Evolutionary conservation across 2,113 vertebrate species (phyloP).

Genomic region (western clawed frog (Xenopus tropicalis)): DNA sequence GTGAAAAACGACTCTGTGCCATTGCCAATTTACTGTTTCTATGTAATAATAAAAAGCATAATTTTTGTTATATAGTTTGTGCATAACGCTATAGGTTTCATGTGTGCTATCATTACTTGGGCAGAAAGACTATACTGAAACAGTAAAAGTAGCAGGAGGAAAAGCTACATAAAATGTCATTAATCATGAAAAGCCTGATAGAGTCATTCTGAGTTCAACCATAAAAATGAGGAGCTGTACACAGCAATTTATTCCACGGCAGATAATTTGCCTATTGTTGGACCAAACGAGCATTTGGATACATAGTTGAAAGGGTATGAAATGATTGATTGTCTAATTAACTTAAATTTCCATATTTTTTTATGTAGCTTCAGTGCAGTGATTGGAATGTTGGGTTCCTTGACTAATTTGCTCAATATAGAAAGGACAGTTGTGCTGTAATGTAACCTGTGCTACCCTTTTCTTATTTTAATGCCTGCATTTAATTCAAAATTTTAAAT

Average conservation of each 20-base stretch:
- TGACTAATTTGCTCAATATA: slow-evolving; percentile 20
- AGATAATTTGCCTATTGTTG: slow-evolving; percentile 28
- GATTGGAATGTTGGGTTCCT: not conserved
- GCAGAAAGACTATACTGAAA: no score
- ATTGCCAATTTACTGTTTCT: no score
- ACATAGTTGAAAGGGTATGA: not conserved
- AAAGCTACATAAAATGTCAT: not conserved
- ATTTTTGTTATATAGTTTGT: no score
- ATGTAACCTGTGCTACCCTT: not conserved
- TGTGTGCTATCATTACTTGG: no score
- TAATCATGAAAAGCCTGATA: not conserved
- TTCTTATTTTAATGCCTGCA: not conserved
- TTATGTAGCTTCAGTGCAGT: not conserved
- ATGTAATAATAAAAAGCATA: no score
- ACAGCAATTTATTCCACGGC: slow-evolving; percentile 5
- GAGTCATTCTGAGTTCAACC: slow-evolving; percentile 23
- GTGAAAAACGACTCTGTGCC: no score
- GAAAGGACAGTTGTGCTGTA: not conserved
- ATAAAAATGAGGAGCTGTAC: slow-evolving; percentile 10
- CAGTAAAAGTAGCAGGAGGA: no score
- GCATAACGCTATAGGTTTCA: no score
- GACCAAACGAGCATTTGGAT: slow-evolving; percentile 12
- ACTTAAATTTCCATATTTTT: slow-evolving; percentile 36
- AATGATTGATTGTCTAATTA: slow-evolving; percentile 39
- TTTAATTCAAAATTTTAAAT: slow-evolving; percentile 5